Evolutionary conservation across 2,113 vertebrate genomes (phyloP).

Genomic region (Lampris incognitus): DNA sequence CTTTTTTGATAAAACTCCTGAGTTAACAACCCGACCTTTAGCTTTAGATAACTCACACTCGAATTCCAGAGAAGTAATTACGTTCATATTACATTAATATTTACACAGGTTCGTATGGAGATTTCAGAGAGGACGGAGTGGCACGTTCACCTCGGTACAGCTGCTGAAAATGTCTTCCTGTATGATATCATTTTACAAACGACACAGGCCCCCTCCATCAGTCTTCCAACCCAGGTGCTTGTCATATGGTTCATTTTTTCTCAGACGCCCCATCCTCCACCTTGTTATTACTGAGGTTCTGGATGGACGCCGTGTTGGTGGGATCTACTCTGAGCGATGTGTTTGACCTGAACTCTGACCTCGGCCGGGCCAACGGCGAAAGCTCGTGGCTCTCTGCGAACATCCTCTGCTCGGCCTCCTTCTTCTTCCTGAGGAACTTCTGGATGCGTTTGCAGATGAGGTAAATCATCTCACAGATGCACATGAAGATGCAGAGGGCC

Average conservation of each 20-base stretch:
- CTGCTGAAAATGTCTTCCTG: neutral
- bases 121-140: constrained; percentile 12
- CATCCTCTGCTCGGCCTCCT: neutral
- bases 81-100: constrained; percentile 25
- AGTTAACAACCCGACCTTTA: constrained; percentile 1
- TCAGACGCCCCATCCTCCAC: constrained; percentile 12
- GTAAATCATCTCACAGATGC: constrained; percentile 88
- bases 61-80: neutral
- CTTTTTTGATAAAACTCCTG: neutral
- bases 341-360: constrained; percentile 43
- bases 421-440: constrained; percentile 53
- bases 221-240: neutral
- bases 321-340: constrained; percentile 55
- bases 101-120: constrained; percentile 15
- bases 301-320: constrained; percentile 46
- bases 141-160: neutral
- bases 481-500: constrained; percentile 86
- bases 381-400: constrained; percentile 42
- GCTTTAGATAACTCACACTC: neutral
- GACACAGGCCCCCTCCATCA: neutral
- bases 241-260: neutral
- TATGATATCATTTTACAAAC: neutral
- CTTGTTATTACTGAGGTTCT: constrained; percentile 63
- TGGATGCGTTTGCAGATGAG: constrained; percentile 84
- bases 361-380: neutral